Percentiles rank a stretch among this genome's conserved stretches.
phyloP scores from a whole-genome alignment of 2,797 vertebrate species.

The Crotalus adamanteus region DNA sequence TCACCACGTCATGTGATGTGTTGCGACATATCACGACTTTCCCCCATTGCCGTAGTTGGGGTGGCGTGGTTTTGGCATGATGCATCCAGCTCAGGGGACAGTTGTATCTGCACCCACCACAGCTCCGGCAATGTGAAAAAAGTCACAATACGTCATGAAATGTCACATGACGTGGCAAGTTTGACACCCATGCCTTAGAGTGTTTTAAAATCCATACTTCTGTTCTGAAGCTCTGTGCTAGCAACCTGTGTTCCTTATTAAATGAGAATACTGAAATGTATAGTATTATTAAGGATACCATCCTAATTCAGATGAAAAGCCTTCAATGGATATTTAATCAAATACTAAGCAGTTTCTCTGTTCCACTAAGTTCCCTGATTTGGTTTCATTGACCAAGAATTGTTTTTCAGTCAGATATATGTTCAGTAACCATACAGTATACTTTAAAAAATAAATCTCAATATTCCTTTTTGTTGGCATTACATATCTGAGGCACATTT shows the following conservation, averaged over 20 bases:
- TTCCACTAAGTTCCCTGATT: not conserved
- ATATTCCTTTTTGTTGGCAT: not conserved
- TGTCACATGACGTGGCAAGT: too few relatives aligned
- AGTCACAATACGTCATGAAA: too few relatives aligned
- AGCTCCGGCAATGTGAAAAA: too few relatives aligned
- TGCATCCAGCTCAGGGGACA: too few relatives aligned
- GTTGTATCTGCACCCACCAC: too few relatives aligned
- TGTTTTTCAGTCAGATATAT: not conserved
- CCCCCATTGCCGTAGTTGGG: too few relatives aligned
- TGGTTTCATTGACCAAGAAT: not conserved
- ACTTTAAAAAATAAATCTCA: not conserved
- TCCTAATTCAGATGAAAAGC: not conserved
- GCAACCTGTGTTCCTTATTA: not conserved
- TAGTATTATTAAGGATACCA: not conserved
- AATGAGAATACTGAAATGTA: not conserved
- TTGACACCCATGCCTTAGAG: not conserved
- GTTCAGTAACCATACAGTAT: not conserved
- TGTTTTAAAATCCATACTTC: not conserved
- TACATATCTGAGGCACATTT: not conserved
- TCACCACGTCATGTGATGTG: too few relatives aligned
- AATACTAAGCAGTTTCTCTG: not conserved
- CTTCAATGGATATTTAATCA: not conserved
- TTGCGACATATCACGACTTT: too few relatives aligned
- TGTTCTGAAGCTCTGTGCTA: not conserved
- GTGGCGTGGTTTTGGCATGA: too few relatives aligned